Percentiles rank a stretch among this genome's conserved stretches.
These are phyloP conservation scores for Masnerella sp. DNA, from an alignment of 2,888 invertebrate species.

Conservation along the genomic window DNA sequence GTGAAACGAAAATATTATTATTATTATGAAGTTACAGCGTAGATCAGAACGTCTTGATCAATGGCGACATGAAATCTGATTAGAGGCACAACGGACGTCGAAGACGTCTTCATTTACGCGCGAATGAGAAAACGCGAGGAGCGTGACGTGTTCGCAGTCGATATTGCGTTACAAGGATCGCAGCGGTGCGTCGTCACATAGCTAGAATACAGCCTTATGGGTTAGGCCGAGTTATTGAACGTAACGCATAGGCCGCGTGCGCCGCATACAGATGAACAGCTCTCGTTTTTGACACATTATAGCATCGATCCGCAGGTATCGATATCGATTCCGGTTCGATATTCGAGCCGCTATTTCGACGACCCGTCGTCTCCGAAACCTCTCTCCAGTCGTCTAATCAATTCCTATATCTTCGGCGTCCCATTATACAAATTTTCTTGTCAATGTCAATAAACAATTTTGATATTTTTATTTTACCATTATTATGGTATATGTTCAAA, in stretches of 20 bases:
- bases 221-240: conserved; percentile 26
- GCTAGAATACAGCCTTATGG: conserved; percentile 27
- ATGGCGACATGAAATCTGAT: conserved; percentile 11
- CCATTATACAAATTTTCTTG: too few relatives aligned
- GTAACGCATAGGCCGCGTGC: conserved; percentile 21
- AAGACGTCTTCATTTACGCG: conserved; percentile 37
- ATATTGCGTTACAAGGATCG: conserved; percentile 44
- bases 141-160: conserved; percentile 17
- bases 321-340: conserved; percentile 34
- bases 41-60: too few relatives aligned
- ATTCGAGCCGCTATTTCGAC: too few relatives aligned
- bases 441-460: too few relatives aligned
- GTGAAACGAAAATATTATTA: too few relatives aligned
- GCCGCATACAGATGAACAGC: conserved; percentile 33
- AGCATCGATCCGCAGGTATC: conserved; percentile 30
- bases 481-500: too few relatives aligned
- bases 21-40: too few relatives aligned
- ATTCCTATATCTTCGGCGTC: too few relatives aligned
- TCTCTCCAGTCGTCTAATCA: too few relatives aligned
- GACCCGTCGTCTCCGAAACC: too few relatives aligned
- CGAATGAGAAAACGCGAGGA: conserved; percentile 26
- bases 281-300: conserved; percentile 28
- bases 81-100: conserved; percentile 13
- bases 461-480: too few relatives aligned
- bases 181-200: too few relatives aligned